Base-by-base conservation (phyloP, 64 coral and sea anemone species). In the Dendrophyllia cribrosa region DNA sequence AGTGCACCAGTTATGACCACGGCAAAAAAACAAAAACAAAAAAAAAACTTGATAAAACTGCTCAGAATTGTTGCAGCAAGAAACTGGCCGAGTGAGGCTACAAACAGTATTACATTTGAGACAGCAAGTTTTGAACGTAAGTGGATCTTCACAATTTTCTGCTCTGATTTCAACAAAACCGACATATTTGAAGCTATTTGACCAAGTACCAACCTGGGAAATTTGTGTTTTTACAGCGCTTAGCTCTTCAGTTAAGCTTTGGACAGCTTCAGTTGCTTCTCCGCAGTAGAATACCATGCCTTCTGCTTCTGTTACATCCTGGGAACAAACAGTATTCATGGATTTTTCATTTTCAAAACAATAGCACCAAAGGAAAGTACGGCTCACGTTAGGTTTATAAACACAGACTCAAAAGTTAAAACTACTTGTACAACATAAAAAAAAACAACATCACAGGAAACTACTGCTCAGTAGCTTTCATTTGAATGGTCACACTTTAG, bases 291-390 rank as follows among this genome's bases (percentile, higher is more conserved):
- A 69, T 9, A 56, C 71, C 46, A 93, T 63, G 15, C 91, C 91
- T 48, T 93, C 91, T 10, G 82, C 91, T 60, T 51, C 82, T 3
- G 81, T 63, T 44, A 93, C 82, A 87, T 93, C 91, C 91, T 93
- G 14, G 13, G 64, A 92, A 58, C 10, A 51, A 45, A 24, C 25
- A n/a, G 53, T 6, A 44, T 5, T 72, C 10, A 72, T 1, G n/a
- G n/a, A n/a, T n/a, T n/a, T n/a, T n/a, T n/a, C n/a, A n/a, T n/a
- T n/a, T n/a, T n/a, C n/a, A n/a, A n/a, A 34, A 34, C 0, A 34
- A 34, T 34, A 64, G 61, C 12, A 64, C 15, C 13, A 64, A 11
- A 19, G 61, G 16, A 64, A 64, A 64, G 16, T 64, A 64, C 61
- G 0, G 61, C 61, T 64, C 61, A 64, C 61, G 0, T 64, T 16